These are phyloP conservation scores for Melanocharis versteri DNA, from an alignment of 2,113 vertebrate genomes.

Conservation along the genomic window DNA sequence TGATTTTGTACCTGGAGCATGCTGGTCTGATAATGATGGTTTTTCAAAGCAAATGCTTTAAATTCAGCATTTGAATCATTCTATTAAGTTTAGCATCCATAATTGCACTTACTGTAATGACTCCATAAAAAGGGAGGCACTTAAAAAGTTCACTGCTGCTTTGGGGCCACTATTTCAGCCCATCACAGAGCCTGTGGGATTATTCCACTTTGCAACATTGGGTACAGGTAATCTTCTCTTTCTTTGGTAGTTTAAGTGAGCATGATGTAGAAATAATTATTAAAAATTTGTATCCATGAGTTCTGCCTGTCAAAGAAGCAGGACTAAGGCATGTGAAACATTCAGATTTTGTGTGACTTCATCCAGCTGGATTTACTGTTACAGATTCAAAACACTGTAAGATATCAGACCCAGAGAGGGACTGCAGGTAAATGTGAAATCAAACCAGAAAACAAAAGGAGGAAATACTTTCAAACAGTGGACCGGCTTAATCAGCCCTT, in stretches of 20 bases:
- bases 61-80: background rate
- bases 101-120: background rate
- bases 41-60: conserved; percentile 1
- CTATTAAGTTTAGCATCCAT: background rate
- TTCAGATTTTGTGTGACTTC: conserved; percentile 1
- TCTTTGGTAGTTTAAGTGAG: conserved; percentile 40
- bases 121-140: background rate
- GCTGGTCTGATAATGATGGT: background rate
- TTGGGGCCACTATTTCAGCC: background rate
- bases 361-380: background rate
- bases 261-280: conserved; percentile 48
- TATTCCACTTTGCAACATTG: conserved; percentile 24
- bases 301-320: conserved; percentile 32
- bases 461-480: background rate
- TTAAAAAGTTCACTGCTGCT: background rate
- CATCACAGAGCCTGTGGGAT: background rate
- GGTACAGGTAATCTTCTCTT: conserved; percentile 41
- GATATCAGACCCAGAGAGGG: background rate
- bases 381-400: background rate
- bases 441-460: background rate
- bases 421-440: background rate
- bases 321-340: background rate
- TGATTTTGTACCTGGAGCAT: background rate
- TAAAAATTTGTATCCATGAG: conserved; percentile 22
- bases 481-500: background rate